Evolutionary conservation across 2,113 vertebrate genomes (phyloP).

Genomic region (Athene noctua): DNA sequence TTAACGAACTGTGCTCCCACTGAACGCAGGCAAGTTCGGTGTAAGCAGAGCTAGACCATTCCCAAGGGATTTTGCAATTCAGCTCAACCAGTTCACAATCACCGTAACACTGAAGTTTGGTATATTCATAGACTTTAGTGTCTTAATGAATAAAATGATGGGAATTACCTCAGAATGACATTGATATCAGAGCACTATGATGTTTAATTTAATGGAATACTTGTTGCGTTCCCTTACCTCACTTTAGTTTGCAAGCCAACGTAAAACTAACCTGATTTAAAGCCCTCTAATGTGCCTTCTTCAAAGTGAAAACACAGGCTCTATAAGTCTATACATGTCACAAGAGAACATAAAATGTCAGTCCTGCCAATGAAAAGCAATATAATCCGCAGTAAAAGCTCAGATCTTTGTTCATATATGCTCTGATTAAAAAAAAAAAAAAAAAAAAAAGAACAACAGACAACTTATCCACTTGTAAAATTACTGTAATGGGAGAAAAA

Average conservation of each 20-base stretch:
- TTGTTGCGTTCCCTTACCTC: neutral
- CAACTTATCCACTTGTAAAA: neutral
- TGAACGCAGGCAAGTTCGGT: neutral
- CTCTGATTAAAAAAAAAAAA: neutral
- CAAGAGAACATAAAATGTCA: constrained; percentile 3
- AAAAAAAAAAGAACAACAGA: neutral
- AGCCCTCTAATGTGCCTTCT: neutral
- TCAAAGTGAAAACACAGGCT: neutral
- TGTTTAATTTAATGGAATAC: neutral
- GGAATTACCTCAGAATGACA: neutral
- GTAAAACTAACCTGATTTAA: neutral
- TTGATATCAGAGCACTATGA: neutral
- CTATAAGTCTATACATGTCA: neutral
- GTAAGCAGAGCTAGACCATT: neutral
- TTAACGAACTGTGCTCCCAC: neutral
- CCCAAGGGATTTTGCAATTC: neutral
- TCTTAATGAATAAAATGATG: neutral
- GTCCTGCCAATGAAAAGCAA: neutral
- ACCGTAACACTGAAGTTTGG: neutral
- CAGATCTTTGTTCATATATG: neutral
- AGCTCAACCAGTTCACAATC: neutral
- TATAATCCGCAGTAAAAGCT: neutral
- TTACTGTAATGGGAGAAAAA: neutral
- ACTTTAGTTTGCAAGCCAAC: neutral
- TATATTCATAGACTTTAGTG: neutral